Conservation (phyloP, 1,140 invertebrate genomes). For the Caenorhabditis inopinata region DNA sequence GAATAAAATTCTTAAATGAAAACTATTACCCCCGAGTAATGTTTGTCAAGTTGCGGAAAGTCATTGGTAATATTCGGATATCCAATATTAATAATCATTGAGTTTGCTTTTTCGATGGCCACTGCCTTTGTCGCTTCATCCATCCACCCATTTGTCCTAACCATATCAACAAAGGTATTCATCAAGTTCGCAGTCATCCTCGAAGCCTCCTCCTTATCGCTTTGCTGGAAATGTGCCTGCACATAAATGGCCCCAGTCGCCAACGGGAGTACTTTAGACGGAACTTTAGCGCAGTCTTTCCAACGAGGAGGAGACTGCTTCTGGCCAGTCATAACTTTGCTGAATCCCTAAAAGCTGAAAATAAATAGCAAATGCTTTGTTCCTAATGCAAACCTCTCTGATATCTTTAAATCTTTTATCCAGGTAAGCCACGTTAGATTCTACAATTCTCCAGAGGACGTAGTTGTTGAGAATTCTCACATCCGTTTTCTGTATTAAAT, state of each 20-base stretch:
- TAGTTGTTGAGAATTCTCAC: constrained; percentile 43
- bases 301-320: constrained; percentile 63
- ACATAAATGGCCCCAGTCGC: constrained; percentile 69
- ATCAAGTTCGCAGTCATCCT: constrained; percentile 81
- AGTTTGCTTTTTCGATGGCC: constrained; percentile 72
- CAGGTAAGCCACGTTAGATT: constrained; percentile 42
- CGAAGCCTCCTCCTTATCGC: constrained; percentile 67
- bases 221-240: constrained; percentile 68
- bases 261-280: constrained; percentile 68
- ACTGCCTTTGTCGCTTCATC: constrained; percentile 80
- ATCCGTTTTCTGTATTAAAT: constrained; percentile 39
- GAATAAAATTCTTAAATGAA: too few relatives aligned
- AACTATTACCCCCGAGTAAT: constrained; percentile 70
- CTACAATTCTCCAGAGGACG: constrained; percentile 49
- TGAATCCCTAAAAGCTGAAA: constrained; percentile 47
- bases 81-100: constrained; percentile 69
- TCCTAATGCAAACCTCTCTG: constrained; percentile 47
- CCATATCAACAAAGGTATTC: constrained; percentile 80
- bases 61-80: constrained; percentile 72
- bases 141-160: constrained; percentile 85
- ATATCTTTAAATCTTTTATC: constrained; percentile 55
- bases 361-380: not conserved
- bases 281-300: constrained; percentile 61
- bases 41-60: constrained; percentile 68
- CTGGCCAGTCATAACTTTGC: constrained; percentile 59